Evolutionary conservation across 2,797 vertebrate genomes (phyloP).

Genomic region (Eulemur coronatus): DNA sequence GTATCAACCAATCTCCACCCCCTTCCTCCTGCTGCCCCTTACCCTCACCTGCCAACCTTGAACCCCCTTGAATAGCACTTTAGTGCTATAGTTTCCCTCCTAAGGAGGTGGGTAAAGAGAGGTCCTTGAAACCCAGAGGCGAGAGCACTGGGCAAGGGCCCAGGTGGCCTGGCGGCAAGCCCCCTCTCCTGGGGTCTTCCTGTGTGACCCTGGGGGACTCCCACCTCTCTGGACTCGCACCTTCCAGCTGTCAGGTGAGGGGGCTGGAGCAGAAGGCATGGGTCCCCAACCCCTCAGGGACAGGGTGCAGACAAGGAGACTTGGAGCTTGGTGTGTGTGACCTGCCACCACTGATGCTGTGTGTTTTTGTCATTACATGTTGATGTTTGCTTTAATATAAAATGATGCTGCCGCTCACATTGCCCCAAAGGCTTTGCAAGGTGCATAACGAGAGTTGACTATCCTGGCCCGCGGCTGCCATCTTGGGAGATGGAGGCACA

Average conservation of each 20-base stretch:
- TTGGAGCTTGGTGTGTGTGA: neutral
- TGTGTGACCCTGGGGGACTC: neutral
- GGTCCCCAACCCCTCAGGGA: neutral
- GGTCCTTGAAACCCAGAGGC: neutral
- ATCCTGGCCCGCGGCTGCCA: no score
- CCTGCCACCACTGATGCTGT: neutral
- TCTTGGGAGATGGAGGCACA: neutral
- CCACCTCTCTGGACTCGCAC: neutral
- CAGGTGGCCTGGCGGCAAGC: neutral
- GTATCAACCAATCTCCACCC: accelerated
- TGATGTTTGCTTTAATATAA: neutral
- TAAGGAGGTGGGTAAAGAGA: neutral
- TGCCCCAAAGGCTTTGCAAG: neutral
- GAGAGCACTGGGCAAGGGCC: accelerated
- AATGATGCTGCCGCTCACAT: neutral
- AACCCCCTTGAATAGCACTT: neutral
- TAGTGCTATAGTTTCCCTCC: neutral
- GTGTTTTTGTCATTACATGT: neutral
- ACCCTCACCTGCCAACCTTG: neutral
- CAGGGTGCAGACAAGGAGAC: neutral
- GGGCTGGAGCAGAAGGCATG: neutral
- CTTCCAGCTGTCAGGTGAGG: neutral
- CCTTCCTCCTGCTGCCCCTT: neutral
- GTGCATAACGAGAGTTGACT: neutral
- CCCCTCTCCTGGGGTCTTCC: neutral